A percentile compares a stretch with the other conserved stretches of the same genome.
Conservation (phyloP, 2,888 invertebrate genomes). For the Molorchus minor region DNA sequence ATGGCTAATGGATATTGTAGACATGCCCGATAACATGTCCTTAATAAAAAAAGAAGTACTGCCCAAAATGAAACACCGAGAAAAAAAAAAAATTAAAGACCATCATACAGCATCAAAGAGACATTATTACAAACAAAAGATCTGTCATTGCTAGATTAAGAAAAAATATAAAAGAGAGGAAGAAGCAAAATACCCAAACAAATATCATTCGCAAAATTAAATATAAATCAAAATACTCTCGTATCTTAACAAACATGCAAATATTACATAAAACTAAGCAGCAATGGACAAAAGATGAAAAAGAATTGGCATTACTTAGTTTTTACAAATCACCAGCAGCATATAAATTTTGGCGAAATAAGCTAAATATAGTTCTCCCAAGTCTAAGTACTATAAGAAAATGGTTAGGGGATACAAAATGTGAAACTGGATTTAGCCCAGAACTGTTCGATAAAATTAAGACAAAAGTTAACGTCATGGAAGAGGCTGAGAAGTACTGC, state of each 20-base stretch:
- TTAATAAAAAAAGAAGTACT: too few relatives aligned
- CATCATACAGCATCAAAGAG: background rate
- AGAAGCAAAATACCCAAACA: background rate
- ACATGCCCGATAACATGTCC: background rate
- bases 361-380: background rate
- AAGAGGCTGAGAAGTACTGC: background rate
- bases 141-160: background rate
- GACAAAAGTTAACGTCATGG: background rate
- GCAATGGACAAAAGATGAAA: background rate
- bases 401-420: background rate
- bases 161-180: too few relatives aligned
- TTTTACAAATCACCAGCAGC: background rate
- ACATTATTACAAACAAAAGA: background rate
- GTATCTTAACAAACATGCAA: background rate
- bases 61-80: background rate
- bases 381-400: background rate
- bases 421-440: background rate
- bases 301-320: background rate
- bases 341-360: background rate
- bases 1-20: background rate
- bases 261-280: background rate
- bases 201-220: background rate
- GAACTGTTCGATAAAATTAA: background rate
- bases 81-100: background rate
- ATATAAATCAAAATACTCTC: background rate